phyloP scores from a whole-genome alignment of 2,888 invertebrate genomes.

The Apotomis betuletana region DNA sequence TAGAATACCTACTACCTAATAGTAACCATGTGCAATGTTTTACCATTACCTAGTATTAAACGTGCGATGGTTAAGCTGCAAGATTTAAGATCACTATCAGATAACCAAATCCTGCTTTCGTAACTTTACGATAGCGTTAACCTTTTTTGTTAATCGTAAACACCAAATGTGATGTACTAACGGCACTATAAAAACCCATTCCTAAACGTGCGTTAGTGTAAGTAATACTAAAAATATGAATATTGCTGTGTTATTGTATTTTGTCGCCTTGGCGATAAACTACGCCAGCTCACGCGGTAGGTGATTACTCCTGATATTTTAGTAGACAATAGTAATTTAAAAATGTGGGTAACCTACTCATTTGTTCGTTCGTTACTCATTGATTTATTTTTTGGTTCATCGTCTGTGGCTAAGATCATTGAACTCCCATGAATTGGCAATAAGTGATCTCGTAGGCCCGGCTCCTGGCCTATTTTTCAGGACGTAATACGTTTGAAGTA shows the following conservation, averaged over 20 bases:
- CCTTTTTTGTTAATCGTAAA: constrained; percentile 28
- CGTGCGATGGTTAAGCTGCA: background rate
- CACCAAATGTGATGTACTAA: constrained; percentile 13
- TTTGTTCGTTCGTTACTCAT: background rate
- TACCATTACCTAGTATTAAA: too few species aligned
- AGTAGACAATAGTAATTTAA: background rate
- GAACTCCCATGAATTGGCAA: constrained; percentile 13
- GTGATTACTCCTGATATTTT: constrained; percentile 3
- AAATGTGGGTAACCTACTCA: background rate
- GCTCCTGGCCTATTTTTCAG: constrained; percentile 3
- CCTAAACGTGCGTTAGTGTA: background rate
- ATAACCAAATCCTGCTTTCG: constrained; percentile 49
- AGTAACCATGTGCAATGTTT: too few species aligned
- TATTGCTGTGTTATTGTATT: background rate
- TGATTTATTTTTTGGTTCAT: constrained; percentile 7
- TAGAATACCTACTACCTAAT: too few species aligned
- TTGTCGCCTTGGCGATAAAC: constrained; percentile 4
- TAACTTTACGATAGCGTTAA: constrained; percentile 47
- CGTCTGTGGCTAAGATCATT: constrained; percentile 12
- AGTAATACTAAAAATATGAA: constrained; percentile 18
- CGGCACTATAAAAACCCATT: constrained; percentile 5
- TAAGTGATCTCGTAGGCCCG: constrained; percentile 9
- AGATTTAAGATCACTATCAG: constrained; percentile 34
- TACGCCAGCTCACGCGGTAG: constrained; percentile 15
- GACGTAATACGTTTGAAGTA: background rate